Percentiles rank a stretch among this genome's conserved stretches.
These are phyloP conservation scores for Drosophila anceps DNA, from an alignment of 2,888 invertebrate genomes.

Conservation along the genomic window DNA sequence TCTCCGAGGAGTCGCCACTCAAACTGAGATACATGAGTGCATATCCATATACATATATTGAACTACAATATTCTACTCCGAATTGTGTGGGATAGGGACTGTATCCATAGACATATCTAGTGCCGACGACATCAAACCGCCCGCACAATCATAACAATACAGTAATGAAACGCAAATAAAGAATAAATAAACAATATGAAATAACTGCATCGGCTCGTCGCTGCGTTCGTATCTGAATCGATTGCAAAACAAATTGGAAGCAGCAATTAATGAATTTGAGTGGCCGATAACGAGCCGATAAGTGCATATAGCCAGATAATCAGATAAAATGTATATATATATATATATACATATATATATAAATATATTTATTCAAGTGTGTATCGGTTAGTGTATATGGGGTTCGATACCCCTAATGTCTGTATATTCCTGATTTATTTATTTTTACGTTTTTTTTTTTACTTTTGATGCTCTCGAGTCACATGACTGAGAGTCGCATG, in stretches of 20 bases:
- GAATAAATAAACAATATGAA: not conserved
- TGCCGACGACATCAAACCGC: not conserved
- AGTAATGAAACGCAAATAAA: not conserved
- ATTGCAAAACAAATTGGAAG: constrained; percentile 11
- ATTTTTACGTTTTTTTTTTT: constrained; percentile 18
- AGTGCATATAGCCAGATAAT: constrained; percentile 5
- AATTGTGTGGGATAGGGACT: not conserved
- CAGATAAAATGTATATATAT: not conserved
- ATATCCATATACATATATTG: not conserved
- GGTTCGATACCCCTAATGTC: constrained; percentile 4
- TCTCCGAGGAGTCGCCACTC: not conserved
- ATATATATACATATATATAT: not conserved
- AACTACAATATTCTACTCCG: not conserved
- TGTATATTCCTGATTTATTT: constrained; percentile 2
- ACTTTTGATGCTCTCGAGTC: constrained; percentile 31
- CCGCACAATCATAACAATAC: not conserved
- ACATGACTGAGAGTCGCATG: constrained; percentile 49
- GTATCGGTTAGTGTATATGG: constrained; percentile 12
- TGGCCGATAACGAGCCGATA: constrained; percentile 7
- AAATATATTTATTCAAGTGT: not conserved
- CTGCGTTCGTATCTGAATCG: not conserved
- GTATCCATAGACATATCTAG: not conserved
- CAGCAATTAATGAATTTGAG: constrained; percentile 1
- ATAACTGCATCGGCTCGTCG: not conserved
- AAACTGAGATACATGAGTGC: too few species aligned